Evolutionary conservation across 2,797 vertebrate species (phyloP).

Genomic region (Heliangelus exortis): DNA sequence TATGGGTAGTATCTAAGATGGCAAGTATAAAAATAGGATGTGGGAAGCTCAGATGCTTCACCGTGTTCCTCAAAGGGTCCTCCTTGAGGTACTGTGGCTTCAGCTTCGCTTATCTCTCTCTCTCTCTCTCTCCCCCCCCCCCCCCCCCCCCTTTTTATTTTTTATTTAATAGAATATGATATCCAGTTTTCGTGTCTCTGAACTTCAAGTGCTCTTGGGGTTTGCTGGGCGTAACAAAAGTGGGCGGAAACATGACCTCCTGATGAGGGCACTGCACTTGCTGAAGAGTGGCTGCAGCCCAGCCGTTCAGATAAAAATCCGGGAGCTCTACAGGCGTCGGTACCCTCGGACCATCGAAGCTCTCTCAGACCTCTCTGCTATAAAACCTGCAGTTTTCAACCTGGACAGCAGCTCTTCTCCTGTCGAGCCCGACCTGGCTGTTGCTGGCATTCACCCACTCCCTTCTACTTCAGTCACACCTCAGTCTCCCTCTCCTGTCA

Average conservation of each 20-base stretch:
- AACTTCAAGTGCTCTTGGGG: slow-evolving; percentile 88
- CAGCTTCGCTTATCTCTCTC: not conserved
- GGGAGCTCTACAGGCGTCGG: slow-evolving; percentile 84
- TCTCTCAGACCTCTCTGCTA: slow-evolving; percentile 77
- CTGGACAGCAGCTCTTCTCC: slow-evolving; percentile 77
- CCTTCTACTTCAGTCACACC: slow-evolving; percentile 77
- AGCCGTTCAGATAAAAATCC: slow-evolving; percentile 87
- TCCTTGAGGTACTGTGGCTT: not conserved
- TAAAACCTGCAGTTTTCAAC: slow-evolving; percentile 78
- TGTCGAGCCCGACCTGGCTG: slow-evolving; percentile 77
- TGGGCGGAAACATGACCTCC: slow-evolving; percentile 88
- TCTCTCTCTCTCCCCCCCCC: too few species aligned
- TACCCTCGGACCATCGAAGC: slow-evolving; percentile 84
- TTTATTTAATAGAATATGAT: slow-evolving; percentile 84
- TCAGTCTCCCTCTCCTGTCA: slow-evolving; percentile 78
- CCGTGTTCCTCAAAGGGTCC: not conserved
- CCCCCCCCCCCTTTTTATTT: too few species aligned
- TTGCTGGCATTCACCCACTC: slow-evolving; percentile 76
- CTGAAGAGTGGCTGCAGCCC: slow-evolving; percentile 87
- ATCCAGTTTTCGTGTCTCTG: slow-evolving; percentile 89
- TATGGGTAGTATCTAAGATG: not conserved
- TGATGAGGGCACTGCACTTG: slow-evolving; percentile 87
- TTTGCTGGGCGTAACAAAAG: slow-evolving; percentile 90
- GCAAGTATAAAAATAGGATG: not conserved
- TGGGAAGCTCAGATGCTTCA: not conserved